Evolutionary conservation across 2,113 vertebrate genomes (phyloP).

Genomic region (Mellivora capensis): DNA sequence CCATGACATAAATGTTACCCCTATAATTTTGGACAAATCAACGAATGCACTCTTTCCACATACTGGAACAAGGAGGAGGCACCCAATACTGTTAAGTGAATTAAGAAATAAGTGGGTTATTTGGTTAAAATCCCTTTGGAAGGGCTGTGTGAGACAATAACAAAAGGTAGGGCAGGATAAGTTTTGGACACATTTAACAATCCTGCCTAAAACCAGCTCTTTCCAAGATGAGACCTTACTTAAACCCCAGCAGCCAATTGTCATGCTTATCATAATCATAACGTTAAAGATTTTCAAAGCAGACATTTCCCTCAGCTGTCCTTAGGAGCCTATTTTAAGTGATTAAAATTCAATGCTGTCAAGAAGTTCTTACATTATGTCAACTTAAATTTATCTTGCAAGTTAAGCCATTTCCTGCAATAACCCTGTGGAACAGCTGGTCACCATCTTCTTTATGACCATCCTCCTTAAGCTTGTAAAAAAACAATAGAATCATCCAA

Average conservation of each 20-base stretch:
- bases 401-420: conserved; percentile 72
- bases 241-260: conserved; percentile 48
- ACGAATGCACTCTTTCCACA: background rate
- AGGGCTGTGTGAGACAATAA: background rate
- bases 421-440: conserved; percentile 60
- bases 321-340: conserved; percentile 70
- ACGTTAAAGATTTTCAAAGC: conserved; percentile 66
- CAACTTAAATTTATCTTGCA: conserved; percentile 75
- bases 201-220: background rate
- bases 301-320: conserved; percentile 67
- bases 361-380: conserved; percentile 76
- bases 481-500: conserved; percentile 44
- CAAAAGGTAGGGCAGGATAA: background rate
- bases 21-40: background rate
- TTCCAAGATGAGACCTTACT: background rate
- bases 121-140: background rate
- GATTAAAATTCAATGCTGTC: conserved; percentile 76
- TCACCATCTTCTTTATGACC: conserved; percentile 55
- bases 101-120: background rate
- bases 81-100: background rate
- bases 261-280: conserved; percentile 63
- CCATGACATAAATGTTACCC: background rate
- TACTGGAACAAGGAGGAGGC: background rate
- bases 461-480: conserved; percentile 9
- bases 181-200: background rate